Evolutionary conservation across 2,113 vertebrate species (phyloP).

Genomic region (Engystomops pustulosus): DNA sequence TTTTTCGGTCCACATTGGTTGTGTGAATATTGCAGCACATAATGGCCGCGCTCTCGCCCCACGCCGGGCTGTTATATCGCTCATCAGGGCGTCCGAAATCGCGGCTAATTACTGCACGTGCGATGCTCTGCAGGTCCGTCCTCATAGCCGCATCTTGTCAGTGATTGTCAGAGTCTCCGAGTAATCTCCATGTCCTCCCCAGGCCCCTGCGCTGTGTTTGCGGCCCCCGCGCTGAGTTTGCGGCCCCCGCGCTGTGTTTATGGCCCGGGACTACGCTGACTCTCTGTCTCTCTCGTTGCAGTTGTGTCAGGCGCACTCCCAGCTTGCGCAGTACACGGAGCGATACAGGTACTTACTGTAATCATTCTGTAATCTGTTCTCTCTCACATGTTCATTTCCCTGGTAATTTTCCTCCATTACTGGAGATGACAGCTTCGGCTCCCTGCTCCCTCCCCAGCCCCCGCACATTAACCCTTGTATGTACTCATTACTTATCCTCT

Average conservation of each 20-base stretch:
- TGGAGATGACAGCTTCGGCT: neutral
- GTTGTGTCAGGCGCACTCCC: conserved; percentile 91
- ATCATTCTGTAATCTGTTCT: conserved; percentile 18
- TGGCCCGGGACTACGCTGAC: neutral
- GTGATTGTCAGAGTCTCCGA: neutral
- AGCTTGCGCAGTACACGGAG: conserved; percentile 89
- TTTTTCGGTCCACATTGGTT: no score
- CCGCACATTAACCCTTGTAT: neutral
- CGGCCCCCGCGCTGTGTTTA: neutral
- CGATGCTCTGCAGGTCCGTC: neutral
- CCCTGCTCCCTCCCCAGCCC: neutral
- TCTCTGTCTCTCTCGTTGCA: conserved; percentile 65
- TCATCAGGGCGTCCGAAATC: neutral
- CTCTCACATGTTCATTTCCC: neutral
- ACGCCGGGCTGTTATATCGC: no score
- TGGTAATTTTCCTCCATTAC: conserved; percentile 36
- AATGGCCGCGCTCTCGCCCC: neutral
- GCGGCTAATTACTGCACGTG: no score
- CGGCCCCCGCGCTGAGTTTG: neutral
- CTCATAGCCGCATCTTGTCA: neutral
- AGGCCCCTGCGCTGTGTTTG: neutral
- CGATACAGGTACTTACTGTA: conserved; percentile 80
- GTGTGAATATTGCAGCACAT: neutral
- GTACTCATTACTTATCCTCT: no score
- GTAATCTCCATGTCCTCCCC: neutral